phyloP scores from a whole-genome alignment of 2,888 invertebrate genomes.

The Ophion ellenae region DNA sequence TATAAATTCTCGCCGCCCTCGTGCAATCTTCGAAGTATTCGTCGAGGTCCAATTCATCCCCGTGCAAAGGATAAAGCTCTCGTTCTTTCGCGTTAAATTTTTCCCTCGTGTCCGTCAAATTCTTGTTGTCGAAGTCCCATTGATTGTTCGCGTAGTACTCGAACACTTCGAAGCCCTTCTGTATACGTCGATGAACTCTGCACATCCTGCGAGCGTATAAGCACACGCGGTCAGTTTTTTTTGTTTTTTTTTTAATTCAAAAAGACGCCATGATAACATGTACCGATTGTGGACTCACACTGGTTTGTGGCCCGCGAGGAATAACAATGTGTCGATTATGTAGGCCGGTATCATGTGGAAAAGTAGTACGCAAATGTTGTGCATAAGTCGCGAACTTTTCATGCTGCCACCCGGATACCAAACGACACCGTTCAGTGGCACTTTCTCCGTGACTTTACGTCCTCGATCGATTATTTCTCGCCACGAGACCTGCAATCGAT shows the following conservation, averaged over 20 bases:
- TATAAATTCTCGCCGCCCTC: slow-evolving; percentile 90
- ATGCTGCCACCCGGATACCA: slow-evolving; percentile 96
- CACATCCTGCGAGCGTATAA: slow-evolving; percentile 87
- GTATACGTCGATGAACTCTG: slow-evolving; percentile 92
- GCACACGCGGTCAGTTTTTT: not conserved
- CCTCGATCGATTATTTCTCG: slow-evolving; percentile 93
- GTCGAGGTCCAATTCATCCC: slow-evolving; percentile 89
- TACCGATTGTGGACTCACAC: slow-evolving; percentile 87
- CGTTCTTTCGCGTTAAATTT: slow-evolving; percentile 88
- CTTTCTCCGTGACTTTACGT: slow-evolving; percentile 89
- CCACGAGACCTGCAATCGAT: slow-evolving; percentile 88
- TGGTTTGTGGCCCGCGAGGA: slow-evolving; percentile 93
- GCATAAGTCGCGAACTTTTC: slow-evolving; percentile 91
- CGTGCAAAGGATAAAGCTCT: slow-evolving; percentile 89
- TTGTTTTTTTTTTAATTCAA: slow-evolving; percentile 8
- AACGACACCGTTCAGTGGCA: slow-evolving; percentile 94
- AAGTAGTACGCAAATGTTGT: slow-evolving; percentile 92
- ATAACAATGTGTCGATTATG: slow-evolving; percentile 91
- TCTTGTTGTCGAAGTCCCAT: slow-evolving; percentile 93
- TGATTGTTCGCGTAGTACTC: slow-evolving; percentile 97
- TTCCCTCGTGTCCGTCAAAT: slow-evolving; percentile 86
- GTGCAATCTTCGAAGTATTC: slow-evolving; percentile 94
- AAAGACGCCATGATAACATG: not conserved
- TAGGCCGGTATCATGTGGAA: slow-evolving; percentile 97
- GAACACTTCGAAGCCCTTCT: slow-evolving; percentile 94